A percentile compares a stretch with the other conserved stretches of the same genome.
phyloP scores from a whole-genome alignment of 2,113 vertebrate species.

The Callithrix jacchus region DNA sequence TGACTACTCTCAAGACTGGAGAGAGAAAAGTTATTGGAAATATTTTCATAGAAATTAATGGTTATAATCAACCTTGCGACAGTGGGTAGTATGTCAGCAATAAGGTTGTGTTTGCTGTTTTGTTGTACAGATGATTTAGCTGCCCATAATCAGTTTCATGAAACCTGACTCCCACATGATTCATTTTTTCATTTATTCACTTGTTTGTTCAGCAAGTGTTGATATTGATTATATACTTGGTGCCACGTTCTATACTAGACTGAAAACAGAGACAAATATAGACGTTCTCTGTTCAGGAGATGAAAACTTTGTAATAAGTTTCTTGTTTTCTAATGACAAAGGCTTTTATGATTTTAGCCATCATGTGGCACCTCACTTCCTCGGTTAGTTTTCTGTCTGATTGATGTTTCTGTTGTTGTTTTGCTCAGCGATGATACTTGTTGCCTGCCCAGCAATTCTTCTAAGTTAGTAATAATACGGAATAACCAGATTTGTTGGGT shows the following conservation, averaged over 20 bases:
- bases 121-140: neutral
- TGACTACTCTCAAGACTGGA: neutral
- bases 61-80: neutral
- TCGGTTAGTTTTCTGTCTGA: neutral
- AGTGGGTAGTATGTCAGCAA: neutral
- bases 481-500: neutral
- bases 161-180: neutral
- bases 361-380: neutral
- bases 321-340: neutral
- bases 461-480: neutral
- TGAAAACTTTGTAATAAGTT: neutral
- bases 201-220: conserved; percentile 34
- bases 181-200: conserved; percentile 25
- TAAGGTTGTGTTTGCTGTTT: neutral
- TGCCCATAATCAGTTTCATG: neutral
- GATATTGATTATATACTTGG: neutral
- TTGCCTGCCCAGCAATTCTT: neutral
- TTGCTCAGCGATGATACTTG: neutral
- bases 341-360: neutral
- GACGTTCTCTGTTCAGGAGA: neutral
- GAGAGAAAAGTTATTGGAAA: neutral
- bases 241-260: neutral
- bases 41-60: conserved; percentile 8
- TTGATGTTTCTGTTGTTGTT: neutral
- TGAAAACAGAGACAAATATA: neutral